Conservation (phyloP, 2,797 vertebrate species). For the Vultur gryphus region DNA sequence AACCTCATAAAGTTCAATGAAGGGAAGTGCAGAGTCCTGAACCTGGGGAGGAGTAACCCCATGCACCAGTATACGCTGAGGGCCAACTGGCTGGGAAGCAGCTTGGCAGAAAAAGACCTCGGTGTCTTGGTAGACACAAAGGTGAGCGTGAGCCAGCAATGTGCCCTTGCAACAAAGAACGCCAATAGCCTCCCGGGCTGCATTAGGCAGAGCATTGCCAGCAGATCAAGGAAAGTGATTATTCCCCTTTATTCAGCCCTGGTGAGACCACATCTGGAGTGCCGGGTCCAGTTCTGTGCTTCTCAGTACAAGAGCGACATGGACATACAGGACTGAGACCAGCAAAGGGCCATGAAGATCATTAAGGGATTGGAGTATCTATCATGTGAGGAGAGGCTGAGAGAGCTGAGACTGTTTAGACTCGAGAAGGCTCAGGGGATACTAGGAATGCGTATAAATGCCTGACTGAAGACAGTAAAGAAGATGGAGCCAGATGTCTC, state of each 20-base stretch:
- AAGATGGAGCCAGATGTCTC: background rate
- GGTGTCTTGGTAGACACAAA: background rate
- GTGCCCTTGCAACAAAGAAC: background rate
- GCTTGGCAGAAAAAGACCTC: background rate
- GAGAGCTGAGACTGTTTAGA: background rate
- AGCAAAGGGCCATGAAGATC: background rate
- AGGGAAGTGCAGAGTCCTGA: background rate
- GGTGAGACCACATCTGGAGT: background rate
- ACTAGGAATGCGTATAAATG: background rate
- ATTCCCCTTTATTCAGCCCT: background rate
- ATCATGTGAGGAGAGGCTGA: background rate
- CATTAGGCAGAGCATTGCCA: background rate
- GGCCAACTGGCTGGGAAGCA: background rate
- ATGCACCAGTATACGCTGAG: background rate
- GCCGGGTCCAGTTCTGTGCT: background rate
- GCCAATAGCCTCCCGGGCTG: background rate
- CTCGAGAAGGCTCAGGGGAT: background rate
- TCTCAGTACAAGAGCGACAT: background rate
- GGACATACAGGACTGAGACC: background rate
- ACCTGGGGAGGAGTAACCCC: background rate
- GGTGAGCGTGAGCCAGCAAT: fast-evolving
- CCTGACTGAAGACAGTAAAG: background rate
- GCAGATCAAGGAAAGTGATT: background rate
- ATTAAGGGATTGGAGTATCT: background rate
- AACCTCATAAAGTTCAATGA: background rate